Conservation (phyloP, 2,113 vertebrate genomes). For the Struthidea cinerea region DNA sequence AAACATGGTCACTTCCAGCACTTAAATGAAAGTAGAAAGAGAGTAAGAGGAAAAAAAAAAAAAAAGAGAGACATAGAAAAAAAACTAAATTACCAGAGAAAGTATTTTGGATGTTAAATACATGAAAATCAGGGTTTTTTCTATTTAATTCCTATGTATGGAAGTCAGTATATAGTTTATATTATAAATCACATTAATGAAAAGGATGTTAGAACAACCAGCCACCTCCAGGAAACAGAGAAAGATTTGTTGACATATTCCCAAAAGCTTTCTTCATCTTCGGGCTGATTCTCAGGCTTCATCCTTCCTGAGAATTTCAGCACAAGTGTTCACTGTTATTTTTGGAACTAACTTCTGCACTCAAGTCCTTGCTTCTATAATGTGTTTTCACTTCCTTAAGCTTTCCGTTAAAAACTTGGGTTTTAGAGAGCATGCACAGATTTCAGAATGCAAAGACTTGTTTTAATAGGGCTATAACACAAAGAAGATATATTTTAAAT, state of each 20-base stretch:
- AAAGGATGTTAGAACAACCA: not conserved
- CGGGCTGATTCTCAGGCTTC: slow-evolving; percentile 32
- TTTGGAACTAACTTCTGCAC: slow-evolving; percentile 28
- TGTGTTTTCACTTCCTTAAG: not conserved
- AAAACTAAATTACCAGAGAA: not conserved
- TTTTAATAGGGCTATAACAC: not conserved
- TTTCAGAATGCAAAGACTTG: not conserved
- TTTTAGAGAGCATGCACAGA: not conserved
- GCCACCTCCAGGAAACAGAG: not conserved
- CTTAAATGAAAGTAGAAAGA: not conserved
- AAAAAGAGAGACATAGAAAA: too few relatives aligned
- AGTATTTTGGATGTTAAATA: not conserved
- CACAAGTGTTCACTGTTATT: slow-evolving; percentile 31
- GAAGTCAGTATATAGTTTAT: not conserved
- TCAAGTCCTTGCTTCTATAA: not conserved
- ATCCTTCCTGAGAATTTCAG: slow-evolving; percentile 41
- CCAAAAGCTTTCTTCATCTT: slow-evolving; percentile 3
- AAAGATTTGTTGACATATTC: slow-evolving; percentile 38
- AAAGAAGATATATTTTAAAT: not conserved
- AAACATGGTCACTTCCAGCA: not conserved
- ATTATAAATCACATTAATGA: not conserved
- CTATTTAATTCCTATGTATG: not conserved
- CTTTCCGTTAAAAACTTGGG: not conserved
- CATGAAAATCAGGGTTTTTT: not conserved
- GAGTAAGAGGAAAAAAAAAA: not conserved